Conservation (phyloP, 2,888 invertebrate genomes). For the Coleophora deauratella region DNA sequence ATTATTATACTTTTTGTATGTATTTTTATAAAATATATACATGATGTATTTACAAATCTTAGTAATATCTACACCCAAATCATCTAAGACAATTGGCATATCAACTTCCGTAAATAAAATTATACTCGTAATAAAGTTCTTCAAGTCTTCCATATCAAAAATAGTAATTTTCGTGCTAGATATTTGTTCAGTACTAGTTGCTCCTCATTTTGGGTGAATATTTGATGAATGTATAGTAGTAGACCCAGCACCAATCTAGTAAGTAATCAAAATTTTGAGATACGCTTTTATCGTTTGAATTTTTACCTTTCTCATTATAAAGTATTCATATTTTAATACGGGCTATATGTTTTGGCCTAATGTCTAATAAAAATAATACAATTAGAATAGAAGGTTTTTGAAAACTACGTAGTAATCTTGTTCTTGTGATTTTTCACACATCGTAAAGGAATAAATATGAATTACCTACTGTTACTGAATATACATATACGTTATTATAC, state of each 20-base stretch:
- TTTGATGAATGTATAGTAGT: slow-evolving; percentile 31
- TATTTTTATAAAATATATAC: slow-evolving; percentile 72
- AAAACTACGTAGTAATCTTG: no score
- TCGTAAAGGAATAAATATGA: no score
- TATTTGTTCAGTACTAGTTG: slow-evolving; percentile 39
- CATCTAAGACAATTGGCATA: slow-evolving; percentile 69
- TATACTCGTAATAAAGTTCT: slow-evolving; percentile 43
- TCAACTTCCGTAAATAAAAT: slow-evolving; percentile 69
- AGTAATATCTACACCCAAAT: slow-evolving; percentile 62
- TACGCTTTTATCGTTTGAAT: neutral
- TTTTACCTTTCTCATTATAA: no score
- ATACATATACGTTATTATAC: no score
- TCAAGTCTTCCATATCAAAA: slow-evolving; percentile 73
- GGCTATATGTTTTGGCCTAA: no score
- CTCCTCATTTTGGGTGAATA: slow-evolving; percentile 43
- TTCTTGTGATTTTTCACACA: no score
- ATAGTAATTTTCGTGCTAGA: slow-evolving; percentile 58
- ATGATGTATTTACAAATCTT: slow-evolving; percentile 57
- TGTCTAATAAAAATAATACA: no score
- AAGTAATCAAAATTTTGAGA: neutral
- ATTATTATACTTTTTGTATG: slow-evolving; percentile 57
- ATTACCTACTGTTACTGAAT: no score
- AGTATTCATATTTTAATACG: no score
- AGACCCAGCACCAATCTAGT: neutral
- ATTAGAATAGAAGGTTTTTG: no score